Base-by-base conservation (phyloP, 2,113 vertebrate species). In the Heterocephalus glaber region DNA sequence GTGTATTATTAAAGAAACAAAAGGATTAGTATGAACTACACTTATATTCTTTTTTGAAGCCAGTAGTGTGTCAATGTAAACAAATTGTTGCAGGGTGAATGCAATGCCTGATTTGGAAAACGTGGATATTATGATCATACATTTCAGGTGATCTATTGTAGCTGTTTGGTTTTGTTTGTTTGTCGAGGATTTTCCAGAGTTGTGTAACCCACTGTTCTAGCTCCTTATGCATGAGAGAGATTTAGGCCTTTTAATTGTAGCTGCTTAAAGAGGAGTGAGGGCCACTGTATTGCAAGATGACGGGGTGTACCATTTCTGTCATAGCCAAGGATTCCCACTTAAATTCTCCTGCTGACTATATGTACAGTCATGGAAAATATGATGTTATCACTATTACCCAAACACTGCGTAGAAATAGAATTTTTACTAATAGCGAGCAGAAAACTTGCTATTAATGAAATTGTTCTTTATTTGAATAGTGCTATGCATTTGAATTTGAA, bases 391-490 rank as follows among this genome's bases (percentile, higher is more conserved):
- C 2, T 70, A 86, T 90, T 94, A 70, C 66, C 94, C 96, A 96
- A 61, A 95, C 44, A 83, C 89, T 92, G 10, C 82, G 92, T 91
- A 88, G 92, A 94, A 94, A 66, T 77, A 92, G 89, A 86, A 88
- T 86, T 82, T n/a, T 95, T 93, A 58, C 22, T 44, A 89, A 74
- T 84, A 89, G 68, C 65, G 77, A n/a, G 72, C 93, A 96, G 60
- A 89, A 87, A 72, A 60, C 86, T 92, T 52, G 70, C 88, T 92
- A 86, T 97, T 95, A 96, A 83, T 90, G 76, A 81, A 92, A 60
- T 72, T 95, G 74, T 66, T 97, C 87, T 66, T 96, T 97, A 92
- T 95, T 94, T 95, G 92, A 88, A 95, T 90, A 96, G 95, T 65
- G 61, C 54, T 47, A 35, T 90, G 70, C 52, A 54, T 95, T 82